Conservation (phyloP, 2,113 vertebrate species). For the Neodontobutis hainanensis region DNA sequence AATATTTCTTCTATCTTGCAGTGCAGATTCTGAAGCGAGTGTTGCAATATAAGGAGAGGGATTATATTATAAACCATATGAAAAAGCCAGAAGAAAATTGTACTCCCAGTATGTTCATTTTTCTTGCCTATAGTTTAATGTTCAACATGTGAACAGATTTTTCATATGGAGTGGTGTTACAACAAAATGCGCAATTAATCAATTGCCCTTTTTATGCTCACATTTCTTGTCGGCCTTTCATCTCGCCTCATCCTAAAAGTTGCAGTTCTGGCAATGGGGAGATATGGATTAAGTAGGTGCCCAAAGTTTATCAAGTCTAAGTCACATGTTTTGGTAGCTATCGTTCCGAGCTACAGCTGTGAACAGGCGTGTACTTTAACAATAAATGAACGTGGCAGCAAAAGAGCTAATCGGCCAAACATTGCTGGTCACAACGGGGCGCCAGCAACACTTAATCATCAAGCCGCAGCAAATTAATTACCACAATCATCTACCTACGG, state of each 20-base stretch:
- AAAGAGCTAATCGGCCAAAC: conserved; percentile 73
- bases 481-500: conserved; percentile 75
- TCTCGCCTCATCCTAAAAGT: too few species aligned
- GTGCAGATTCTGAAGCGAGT: conserved; percentile 16
- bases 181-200: too few species aligned
- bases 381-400: conserved; percentile 68
- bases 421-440: conserved; percentile 65
- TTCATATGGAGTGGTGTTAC: too few species aligned
- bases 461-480: conserved; percentile 76
- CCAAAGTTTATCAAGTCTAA: conserved; percentile 25
- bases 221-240: too few species aligned
- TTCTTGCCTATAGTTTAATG: background rate
- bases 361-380: conserved; percentile 48
- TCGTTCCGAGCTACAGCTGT: conserved; percentile 35
- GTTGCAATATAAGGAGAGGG: conserved; percentile 38
- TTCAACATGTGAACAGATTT: background rate
- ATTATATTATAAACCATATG: conserved; percentile 43
- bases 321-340: conserved; percentile 30
- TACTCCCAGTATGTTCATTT: conserved; percentile 13
- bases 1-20: conserved; percentile 48
- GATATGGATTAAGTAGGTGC: background rate
- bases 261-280: background rate
- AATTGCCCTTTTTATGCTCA: too few species aligned
- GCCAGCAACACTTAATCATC: conserved; percentile 73
- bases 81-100: conserved; percentile 28